Evolutionary conservation across 2,797 vertebrate species (phyloP), one percentile per base, ranked within the genome.

Genomic region (Thaleichthys pacificus): DNA sequence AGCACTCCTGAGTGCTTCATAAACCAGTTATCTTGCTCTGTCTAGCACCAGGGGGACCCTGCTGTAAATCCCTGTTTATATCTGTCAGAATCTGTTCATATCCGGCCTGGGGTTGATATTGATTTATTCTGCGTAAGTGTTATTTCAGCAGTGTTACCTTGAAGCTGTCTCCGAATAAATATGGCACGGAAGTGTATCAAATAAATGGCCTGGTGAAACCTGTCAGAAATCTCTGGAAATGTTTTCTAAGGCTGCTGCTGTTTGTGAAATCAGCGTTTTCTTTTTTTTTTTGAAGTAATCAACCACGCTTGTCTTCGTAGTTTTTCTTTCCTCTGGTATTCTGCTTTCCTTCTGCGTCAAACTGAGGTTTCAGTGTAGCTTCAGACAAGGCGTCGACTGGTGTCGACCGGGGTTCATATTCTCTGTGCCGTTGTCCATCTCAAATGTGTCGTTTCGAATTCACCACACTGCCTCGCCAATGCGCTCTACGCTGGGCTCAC

Each of bases 71-170:
- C 61, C 21, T 22, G 9, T 11, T 24, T 65, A 11, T 9, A 65
- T 12, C 42, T 47, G 9, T 14, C 19, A 14, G 62, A 42, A 66
- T 49, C 11, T 30, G 26, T 63, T 62, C 1, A 62, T 1, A 17
- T 66, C 35, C 38, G 14, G 14, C 47, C 63, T 14, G 35, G 47
- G 3, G 35, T 66, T 24, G 4, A 42, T 38, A 14, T 66, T 22
- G 63, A 66, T 47, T 3, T 42, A 12, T 49, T 19, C n/a, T 42
- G 9, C 24, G 21, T 24, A 5, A 14, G 28, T 63, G 56, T 21
- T 63, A 19, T 63, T 63, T 63, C 24, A 63, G 61, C 61, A 35
- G 61, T 30, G 17, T 30, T 7, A 63, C 61, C 61, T 35, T 62
- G 61, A 28, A 19, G 24, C 0, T 62, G 24, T 2, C 26, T 14